Conservation (phyloP, 2,113 vertebrate species). For the Phoenicopterus ruber region DNA sequence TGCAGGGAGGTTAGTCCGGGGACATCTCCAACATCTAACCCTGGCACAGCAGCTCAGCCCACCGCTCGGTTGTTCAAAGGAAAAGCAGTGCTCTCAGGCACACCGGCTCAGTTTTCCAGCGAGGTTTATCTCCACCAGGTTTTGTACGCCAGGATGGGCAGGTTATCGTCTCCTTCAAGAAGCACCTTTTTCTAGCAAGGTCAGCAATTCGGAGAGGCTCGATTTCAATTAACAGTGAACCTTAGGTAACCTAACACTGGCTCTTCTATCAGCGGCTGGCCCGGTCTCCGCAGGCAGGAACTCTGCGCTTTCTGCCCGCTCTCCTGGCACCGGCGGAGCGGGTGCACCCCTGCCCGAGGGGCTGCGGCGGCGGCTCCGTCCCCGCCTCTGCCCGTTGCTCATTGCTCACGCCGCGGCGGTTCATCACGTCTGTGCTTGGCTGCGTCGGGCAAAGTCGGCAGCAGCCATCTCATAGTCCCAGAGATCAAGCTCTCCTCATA, state of each 20-base stretch:
- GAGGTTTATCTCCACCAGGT: background rate
- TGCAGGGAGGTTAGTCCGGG: no score
- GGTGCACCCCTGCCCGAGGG: background rate
- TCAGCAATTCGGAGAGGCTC: background rate
- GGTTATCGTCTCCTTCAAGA: background rate
- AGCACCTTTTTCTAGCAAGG: background rate
- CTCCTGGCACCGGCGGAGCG: fast-evolving
- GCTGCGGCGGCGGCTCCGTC: fast-evolving
- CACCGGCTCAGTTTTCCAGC: fast-evolving
- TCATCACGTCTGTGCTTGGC: fast-evolving
- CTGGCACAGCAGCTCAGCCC: background rate
- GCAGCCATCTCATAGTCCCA: background rate
- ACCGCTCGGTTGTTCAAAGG: fast-evolving
- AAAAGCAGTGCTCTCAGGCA: no score
- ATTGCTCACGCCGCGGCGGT: fast-evolving
- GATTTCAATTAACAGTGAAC: fast-evolving
- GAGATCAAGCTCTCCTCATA: no score
- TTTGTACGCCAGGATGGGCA: background rate
- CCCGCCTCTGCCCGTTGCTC: background rate
- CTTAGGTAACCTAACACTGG: no score
- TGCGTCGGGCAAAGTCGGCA: background rate
- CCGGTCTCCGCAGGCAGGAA: background rate
- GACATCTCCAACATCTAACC: no score
- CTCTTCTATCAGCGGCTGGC: no score
- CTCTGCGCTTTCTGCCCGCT: background rate